Evolutionary conservation across 2,113 vertebrate genomes (phyloP).

Genomic region (Antechinus flavipes): DNA sequence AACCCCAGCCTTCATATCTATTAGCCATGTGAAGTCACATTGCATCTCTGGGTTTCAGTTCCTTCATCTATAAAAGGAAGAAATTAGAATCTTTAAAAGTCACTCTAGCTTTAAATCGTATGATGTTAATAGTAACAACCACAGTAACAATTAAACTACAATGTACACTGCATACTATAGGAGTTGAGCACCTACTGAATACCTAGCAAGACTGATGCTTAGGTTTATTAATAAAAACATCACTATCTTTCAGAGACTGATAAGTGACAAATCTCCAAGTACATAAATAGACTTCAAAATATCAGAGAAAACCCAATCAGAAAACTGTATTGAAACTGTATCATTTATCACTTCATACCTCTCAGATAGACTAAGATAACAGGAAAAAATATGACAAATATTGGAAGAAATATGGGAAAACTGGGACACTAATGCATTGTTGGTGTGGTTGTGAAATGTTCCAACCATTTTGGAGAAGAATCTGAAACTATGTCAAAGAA

Average conservation of each 20-base stretch:
- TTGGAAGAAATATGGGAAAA: no score
- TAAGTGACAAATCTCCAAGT: background rate
- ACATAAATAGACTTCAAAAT: background rate
- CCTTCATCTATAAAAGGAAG: background rate
- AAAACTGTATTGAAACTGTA: background rate
- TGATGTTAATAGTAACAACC: background rate
- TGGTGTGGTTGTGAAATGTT: no score
- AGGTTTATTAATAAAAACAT: background rate
- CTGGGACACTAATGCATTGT: no score
- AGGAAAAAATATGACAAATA: no score
- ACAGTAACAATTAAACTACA: background rate
- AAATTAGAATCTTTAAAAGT: background rate
- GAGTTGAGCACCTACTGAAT: background rate
- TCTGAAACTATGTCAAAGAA: no score
- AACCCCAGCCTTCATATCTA: background rate
- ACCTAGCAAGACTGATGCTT: background rate
- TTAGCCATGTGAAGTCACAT: background rate
- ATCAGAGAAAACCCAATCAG: background rate
- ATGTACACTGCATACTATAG: no score
- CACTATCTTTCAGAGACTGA: background rate
- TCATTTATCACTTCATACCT: background rate
- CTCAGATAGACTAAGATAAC: no score
- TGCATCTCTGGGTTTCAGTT: background rate
- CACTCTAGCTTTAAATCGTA: background rate
- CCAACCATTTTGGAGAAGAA: no score